phyloP scores from a whole-genome alignment of 2,888 invertebrate species.

The Emmelina monodactyla region DNA sequence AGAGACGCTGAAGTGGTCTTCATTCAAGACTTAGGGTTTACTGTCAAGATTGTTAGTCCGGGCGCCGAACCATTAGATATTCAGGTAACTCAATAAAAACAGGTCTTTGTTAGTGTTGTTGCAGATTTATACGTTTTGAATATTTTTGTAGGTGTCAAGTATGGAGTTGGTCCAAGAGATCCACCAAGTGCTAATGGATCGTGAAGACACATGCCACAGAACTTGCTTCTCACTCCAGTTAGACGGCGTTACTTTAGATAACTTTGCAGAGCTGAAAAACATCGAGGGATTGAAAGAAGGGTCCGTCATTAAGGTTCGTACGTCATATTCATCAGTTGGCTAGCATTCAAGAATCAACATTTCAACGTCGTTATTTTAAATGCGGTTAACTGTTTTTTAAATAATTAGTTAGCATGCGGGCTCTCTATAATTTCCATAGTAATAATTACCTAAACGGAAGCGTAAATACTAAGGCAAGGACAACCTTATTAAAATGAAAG shows the following conservation, averaged over 20 bases:
- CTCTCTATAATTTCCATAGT: no score
- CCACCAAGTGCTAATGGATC: constrained; percentile 96
- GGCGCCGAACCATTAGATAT: constrained; percentile 92
- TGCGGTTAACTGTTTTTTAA: no score
- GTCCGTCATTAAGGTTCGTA: constrained; percentile 82
- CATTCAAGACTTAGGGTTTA: constrained; percentile 90
- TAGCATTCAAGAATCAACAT: no score
- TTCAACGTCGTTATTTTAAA: no score
- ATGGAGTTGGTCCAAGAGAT: constrained; percentile 98
- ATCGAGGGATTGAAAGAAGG: constrained; percentile 96
- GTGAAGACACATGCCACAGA: constrained; percentile 97
- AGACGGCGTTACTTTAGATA: constrained; percentile 92
- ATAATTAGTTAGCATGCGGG: no score
- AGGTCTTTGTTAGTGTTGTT: background rate
- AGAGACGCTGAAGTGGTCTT: constrained; percentile 83
- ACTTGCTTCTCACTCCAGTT: constrained; percentile 98
- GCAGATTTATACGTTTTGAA: background rate
- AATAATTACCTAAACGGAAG: no score
- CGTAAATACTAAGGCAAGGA: no score
- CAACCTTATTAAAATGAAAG: no score
- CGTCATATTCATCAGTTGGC: no score
- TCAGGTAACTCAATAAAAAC: constrained; percentile 66
- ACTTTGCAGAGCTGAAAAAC: constrained; percentile 97
- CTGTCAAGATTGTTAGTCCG: constrained; percentile 92
- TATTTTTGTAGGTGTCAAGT: constrained; percentile 79